A percentile compares a stretch with the other conserved stretches of the same genome.
Conservation (phyloP, 1,140 invertebrate genomes). For the Drosophila auraria region DNA sequence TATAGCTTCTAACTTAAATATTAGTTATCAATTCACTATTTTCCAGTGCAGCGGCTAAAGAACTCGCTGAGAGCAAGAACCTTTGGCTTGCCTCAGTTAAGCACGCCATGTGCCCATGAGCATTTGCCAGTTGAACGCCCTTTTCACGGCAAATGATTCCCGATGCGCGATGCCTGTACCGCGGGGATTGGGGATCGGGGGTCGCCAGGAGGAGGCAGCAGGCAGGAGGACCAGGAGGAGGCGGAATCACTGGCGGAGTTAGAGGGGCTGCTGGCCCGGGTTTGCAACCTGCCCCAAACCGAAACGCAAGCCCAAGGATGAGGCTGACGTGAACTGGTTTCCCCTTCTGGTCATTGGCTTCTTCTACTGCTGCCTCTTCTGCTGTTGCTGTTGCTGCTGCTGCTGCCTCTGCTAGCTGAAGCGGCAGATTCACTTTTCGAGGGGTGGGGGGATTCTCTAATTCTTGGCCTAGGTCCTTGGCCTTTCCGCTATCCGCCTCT, state of each 20-base stretch:
- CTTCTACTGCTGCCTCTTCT: constrained; percentile 14
- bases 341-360: constrained; percentile 57
- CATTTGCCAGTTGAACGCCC: constrained; percentile 84
- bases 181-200: constrained; percentile 7
- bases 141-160: constrained; percentile 85
- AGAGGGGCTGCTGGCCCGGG: constrained; percentile 23
- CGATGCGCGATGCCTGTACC: constrained; percentile 56
- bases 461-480: constrained; percentile 41
- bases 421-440: constrained; percentile 83
- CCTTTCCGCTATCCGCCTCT: constrained; percentile 10
- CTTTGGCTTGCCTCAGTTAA: constrained; percentile 57
- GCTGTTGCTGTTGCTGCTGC: neutral
- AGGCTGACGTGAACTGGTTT: constrained; percentile 56
- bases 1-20: neutral
- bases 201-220: neutral
- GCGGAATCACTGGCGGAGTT: constrained; percentile 21
- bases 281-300: constrained; percentile 58
- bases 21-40: constrained; percentile 2
- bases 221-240: neutral
- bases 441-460: constrained; percentile 59
- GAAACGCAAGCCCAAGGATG: constrained; percentile 53
- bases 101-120: constrained; percentile 79
- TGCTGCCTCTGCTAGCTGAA: constrained; percentile 54
- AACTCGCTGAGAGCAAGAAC: constrained; percentile 77
- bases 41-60: constrained; percentile 46